Conservation (phyloP, 2,797 vertebrate species). For the Morelia viridis region DNA sequence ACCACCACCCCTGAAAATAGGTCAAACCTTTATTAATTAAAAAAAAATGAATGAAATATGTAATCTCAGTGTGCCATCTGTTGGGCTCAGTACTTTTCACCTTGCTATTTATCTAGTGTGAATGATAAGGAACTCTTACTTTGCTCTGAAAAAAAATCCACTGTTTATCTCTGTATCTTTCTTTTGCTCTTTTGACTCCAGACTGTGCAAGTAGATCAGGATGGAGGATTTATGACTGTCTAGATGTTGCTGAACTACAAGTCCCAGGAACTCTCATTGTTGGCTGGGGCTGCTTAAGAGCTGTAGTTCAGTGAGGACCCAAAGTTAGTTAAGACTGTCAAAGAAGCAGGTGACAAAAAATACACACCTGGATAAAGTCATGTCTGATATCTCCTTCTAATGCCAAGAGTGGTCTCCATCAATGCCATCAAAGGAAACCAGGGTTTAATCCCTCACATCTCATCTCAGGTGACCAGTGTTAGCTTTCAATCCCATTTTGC, state of each 20-base stretch:
- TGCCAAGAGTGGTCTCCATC: slow-evolving; percentile 8
- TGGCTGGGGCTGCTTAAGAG: too few relatives aligned
- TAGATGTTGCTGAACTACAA: background rate
- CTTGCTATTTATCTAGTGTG: background rate
- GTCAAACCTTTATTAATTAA: slow-evolving; percentile 44
- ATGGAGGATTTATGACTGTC: background rate
- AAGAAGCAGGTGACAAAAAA: background rate
- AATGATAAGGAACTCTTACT: background rate
- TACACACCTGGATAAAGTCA: background rate
- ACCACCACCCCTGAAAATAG: slow-evolving; percentile 34
- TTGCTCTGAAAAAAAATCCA: background rate
- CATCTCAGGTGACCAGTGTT: background rate
- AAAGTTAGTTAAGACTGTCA: background rate
- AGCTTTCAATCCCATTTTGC: slow-evolving; percentile 45
- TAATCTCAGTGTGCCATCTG: slow-evolving; percentile 71
- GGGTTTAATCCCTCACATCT: slow-evolving; percentile 29
- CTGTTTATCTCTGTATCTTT: background rate
- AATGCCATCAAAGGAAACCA: background rate
- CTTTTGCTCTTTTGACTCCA: background rate
- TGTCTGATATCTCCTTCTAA: slow-evolving; percentile 43
- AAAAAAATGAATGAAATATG: background rate
- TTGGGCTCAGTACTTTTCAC: slow-evolving; percentile 34
- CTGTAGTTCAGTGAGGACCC: too few relatives aligned
- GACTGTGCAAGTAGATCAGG: background rate
- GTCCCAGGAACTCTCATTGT: too few relatives aligned